Base-by-base conservation (phyloP, 2,113 vertebrate genomes). In the Psilopogon haemacephalus region DNA sequence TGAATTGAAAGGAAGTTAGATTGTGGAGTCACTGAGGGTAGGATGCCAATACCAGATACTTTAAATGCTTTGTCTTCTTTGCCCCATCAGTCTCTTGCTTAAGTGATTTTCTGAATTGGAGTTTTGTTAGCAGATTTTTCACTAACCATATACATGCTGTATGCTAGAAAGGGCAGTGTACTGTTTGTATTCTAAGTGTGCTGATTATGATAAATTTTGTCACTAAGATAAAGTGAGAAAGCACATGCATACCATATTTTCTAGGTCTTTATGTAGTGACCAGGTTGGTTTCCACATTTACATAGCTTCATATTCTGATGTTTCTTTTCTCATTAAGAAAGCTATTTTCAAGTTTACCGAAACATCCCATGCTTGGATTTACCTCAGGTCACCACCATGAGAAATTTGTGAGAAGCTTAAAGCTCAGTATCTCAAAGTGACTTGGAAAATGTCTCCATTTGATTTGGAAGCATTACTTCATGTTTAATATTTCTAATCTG, bases 381-480 rank as follows among this genome's bases (percentile, higher is more conserved):
- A 56, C 74, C 37, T 89, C 44, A 44, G 71, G 50, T 65, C 44
- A 87, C 71, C 24, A 37, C 90, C 10, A 59, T 88, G 79, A 70
- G 91, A 95, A 95, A 90, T 94, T 55, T 55, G 84, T 95, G 84
- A 97, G 84, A 56, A 93, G 80, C 78, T 96, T 93, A 64, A 95
- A 96, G 44, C 78, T 62, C 71, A 80, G 8, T 74, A 85, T 84
- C 72, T 95, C 91, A 96, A 96, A 95, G 93, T 98, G 87, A 96
- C 48, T 55, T n/a, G 48, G 38, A 86, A 95, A 92, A 67, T 38
- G 33, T 89, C 72, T 70, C 64, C 33, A 56, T 96, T 94, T 95
- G 83, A 90, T 74, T 70, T 91, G 55, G 84, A 96, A 74, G 20
- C 70, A 67, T 78, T 70, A 16, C 42, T 70, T 92, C 55, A 64